Evolutionary conservation across 92 coral and sea anemone species (phyloP), one percentile per base, ranked within the genome.

Genomic region (Muricea muricata): DNA sequence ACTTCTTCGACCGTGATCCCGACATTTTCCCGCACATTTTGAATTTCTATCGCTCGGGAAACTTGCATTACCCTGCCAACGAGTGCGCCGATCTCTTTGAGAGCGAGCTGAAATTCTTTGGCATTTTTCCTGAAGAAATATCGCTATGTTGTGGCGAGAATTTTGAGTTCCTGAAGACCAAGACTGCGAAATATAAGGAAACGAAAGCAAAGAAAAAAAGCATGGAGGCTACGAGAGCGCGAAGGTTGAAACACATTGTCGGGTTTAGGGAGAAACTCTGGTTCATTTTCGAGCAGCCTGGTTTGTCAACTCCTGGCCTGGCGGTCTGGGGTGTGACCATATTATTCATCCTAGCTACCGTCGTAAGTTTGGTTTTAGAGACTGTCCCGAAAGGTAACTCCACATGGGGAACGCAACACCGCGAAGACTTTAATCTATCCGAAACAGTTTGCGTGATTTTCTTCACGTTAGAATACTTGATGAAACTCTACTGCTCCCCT

Each of bases 251-350:
- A 34, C 69, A 78, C 40, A 29, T 55, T 4, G 15, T 24, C 34
- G 75, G 76, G 21, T 67, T 80, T 54, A 90, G 95, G 33, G 78
- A 93, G 39, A 89, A 91, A 58, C 89, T 92, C 86, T 97, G 99
- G 98, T 78, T 90, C 79, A 80, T 94, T 66, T 97, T 97, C 75
- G 98, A 97, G 42, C 96, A 97, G 28, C 99, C 99, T 0, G 94
- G 92, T 0, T 90, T 90, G n/a, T 94, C 93, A 42, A 0, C 87
- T 8, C 78, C 94, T n/a, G 99, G 97, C 8, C 77, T 94, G 7
- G 32, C 90, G 0, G 41, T 97, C 85, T 97, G 94, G 82, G 91
- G 90, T 41, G 65, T 89, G 15, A 94, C 98, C 0, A 97, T 97
- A 9, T 68, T 92, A 14, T 87, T 97, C 32, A 97, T 97, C 25